Conservation (phyloP, 1,140 invertebrate species). For the Berghia stephanieae region DNA sequence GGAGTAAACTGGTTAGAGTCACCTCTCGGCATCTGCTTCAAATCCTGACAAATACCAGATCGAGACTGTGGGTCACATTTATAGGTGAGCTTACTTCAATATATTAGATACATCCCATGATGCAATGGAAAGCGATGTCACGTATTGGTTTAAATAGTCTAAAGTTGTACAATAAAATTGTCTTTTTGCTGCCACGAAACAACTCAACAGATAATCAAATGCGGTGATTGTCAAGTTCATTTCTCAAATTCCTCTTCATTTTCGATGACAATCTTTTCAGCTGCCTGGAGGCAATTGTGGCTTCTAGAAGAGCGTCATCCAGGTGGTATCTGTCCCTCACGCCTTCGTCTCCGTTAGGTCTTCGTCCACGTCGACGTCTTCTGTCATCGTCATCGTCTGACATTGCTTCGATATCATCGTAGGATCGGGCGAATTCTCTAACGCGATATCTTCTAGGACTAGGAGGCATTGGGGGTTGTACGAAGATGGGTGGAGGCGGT, state of each 20-base stretch:
- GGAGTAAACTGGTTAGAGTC: too few species aligned
- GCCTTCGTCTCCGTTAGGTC: not conserved
- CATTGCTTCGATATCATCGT: constrained; percentile 50
- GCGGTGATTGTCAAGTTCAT: too few species aligned
- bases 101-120: too few species aligned
- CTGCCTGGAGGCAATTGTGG: constrained; percentile 47
- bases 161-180: constrained; percentile 12
- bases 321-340: constrained; percentile 41
- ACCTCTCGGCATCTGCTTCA: too few species aligned
- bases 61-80: too few species aligned
- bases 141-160: not conserved
- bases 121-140: not conserved
- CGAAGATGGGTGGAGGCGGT: constrained; percentile 27
- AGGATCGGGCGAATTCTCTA: constrained; percentile 45
- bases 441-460: constrained; percentile 40
- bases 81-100: too few species aligned
- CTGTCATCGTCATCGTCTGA: constrained; percentile 45
- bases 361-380: not conserved
- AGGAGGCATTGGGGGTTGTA: constrained; percentile 19
- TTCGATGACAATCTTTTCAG: constrained; percentile 56
- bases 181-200: too few species aligned
- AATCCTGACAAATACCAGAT: too few species aligned
- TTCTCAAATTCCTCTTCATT: constrained; percentile 55
- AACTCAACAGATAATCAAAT: too few species aligned
- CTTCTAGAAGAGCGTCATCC: constrained; percentile 52